Evolutionary conservation across 2,888 invertebrate genomes (phyloP).

Genomic region (Schizaphis graminum): DNA sequence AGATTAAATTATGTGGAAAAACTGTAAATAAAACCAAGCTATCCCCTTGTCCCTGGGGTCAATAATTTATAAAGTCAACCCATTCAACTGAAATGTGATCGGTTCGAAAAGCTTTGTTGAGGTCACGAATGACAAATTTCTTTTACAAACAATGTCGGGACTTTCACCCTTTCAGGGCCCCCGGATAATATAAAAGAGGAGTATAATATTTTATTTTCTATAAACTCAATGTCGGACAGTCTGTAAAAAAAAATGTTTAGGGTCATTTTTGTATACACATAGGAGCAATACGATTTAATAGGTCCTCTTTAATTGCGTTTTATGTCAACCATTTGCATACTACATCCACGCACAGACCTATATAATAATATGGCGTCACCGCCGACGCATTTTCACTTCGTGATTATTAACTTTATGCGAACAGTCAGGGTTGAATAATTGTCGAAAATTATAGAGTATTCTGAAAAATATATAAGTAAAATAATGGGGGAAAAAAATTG

Average conservation of each 20-base stretch:
- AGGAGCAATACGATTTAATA: constrained; percentile 40
- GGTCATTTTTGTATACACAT: constrained; percentile 38
- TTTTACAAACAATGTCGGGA: constrained; percentile 48
- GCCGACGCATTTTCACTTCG: neutral
- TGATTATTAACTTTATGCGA: neutral
- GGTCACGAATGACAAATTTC: constrained; percentile 64
- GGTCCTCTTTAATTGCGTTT: constrained; percentile 41
- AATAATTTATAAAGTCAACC: constrained; percentile 59
- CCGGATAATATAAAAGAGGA: constrained; percentile 18
- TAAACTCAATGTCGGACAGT: constrained; percentile 26
- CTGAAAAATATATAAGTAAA: neutral
- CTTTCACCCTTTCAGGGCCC: neutral
- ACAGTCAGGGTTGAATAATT: neutral
- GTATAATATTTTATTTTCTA: constrained; percentile 53
- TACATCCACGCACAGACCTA: neutral
- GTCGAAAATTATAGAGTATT: neutral
- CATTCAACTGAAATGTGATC: constrained; percentile 61
- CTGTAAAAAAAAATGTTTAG: constrained; percentile 32
- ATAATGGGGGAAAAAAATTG: neutral
- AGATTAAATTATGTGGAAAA: constrained; percentile 65
- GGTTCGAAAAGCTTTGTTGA: constrained; percentile 57
- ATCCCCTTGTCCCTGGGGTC: constrained; percentile 7
- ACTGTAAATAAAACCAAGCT: constrained; percentile 63
- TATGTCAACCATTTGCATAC: neutral
- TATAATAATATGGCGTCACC: constrained; percentile 13